phyloP scores from a whole-genome alignment of 2,113 vertebrate species.

The Nestor notabilis region DNA sequence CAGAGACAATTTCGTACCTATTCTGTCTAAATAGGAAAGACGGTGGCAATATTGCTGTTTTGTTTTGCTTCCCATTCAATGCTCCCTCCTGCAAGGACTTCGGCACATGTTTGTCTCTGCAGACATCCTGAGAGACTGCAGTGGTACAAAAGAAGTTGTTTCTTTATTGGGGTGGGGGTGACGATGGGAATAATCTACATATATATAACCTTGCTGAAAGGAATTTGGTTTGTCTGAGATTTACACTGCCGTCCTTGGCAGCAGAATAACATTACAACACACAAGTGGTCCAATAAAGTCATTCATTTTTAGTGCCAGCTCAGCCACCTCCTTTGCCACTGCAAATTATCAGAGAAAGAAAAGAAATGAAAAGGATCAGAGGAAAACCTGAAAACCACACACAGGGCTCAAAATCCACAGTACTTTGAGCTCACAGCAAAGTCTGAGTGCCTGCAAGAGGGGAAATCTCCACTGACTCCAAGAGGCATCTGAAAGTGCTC shows the following conservation, averaged over 20 bases:
- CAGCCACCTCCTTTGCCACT: neutral
- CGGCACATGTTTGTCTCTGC: neutral
- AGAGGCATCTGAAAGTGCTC: neutral
- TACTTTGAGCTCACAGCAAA: accelerated
- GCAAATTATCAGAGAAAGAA: neutral
- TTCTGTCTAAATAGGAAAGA: neutral
- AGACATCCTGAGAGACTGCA: neutral
- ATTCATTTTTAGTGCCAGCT: neutral
- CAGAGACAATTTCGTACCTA: neutral
- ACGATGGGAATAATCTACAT: neutral
- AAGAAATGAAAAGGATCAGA: neutral
- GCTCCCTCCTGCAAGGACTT: neutral
- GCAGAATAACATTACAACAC: neutral
- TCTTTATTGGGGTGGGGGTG: neutral
- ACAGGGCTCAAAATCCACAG: too few species aligned
- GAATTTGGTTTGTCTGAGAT: neutral
- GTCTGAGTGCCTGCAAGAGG: accelerated
- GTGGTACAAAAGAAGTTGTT: neutral
- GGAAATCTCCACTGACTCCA: neutral
- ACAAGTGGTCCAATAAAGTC: neutral
- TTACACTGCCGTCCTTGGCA: neutral
- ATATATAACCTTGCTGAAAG: neutral
- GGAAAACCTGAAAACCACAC: neutral
- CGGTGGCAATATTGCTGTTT: neutral
- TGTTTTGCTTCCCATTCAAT: neutral